Evolutionary conservation across 2,113 vertebrate genomes (phyloP).

Genomic region (Gallinago paraguaiae): DNA sequence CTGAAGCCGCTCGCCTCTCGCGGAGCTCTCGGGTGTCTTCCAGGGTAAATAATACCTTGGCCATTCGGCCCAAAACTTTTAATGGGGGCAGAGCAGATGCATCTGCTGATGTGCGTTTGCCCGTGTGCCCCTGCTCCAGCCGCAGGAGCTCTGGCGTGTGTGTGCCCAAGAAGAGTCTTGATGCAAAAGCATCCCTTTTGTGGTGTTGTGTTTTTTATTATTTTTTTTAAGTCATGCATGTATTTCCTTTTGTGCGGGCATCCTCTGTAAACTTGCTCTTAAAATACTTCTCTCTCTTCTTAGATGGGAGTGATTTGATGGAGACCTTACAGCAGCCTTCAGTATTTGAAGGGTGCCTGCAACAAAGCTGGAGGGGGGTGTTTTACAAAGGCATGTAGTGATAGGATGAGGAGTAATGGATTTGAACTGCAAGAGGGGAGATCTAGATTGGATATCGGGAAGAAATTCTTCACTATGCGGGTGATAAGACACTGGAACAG

Average conservation of each 20-base stretch:
- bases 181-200: neutral
- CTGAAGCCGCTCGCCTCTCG: neutral
- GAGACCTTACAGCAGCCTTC: neutral
- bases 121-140: neutral
- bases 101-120: neutral
- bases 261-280: neutral
- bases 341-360: neutral
- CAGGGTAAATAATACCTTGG: constrained; percentile 36
- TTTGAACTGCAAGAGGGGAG: neutral
- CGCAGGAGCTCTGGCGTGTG: accelerated
- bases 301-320: neutral
- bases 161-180: neutral
- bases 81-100: neutral
- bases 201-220: too few relatives aligned
- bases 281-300: neutral
- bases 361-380: neutral
- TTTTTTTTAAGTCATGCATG: accelerated
- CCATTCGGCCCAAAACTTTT: neutral
- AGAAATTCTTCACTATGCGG: neutral
- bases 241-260: neutral
- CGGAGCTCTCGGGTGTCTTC: constrained; percentile 21
- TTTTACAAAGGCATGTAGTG: neutral
- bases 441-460: neutral
- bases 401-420: neutral
- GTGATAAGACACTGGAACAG: neutral